A percentile compares a stretch with the other conserved stretches of the same genome.
These are phyloP conservation scores for Andrena trimmerana DNA, from an alignment of 2,888 invertebrate species.

Conservation along the genomic window DNA sequence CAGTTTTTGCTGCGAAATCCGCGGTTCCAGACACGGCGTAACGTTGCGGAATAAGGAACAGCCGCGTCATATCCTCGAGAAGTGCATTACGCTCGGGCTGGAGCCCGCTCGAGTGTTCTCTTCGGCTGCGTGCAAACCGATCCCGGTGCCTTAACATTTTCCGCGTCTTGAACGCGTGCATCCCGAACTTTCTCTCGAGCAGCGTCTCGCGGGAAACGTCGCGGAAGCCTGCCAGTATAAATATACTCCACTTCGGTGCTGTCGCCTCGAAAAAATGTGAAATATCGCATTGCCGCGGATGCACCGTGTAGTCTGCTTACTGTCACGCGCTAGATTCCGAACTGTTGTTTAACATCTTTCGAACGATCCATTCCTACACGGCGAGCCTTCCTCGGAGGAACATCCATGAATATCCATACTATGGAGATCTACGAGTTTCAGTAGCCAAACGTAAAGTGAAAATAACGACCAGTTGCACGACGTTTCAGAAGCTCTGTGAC, in stretches of 20 bases:
- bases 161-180: slow-evolving; percentile 50
- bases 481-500: too few species aligned
- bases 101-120: slow-evolving; percentile 60
- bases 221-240: slow-evolving; percentile 26
- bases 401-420: background rate
- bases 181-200: slow-evolving; percentile 42
- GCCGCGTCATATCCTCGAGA: slow-evolving; percentile 36
- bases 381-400: background rate
- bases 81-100: slow-evolving; percentile 59
- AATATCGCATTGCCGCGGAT: slow-evolving; percentile 5
- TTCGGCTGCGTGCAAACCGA: slow-evolving; percentile 43
- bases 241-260: slow-evolving; percentile 34
- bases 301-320: background rate
- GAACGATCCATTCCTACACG: slow-evolving; percentile 1
- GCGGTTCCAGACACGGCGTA: slow-evolving; percentile 41
- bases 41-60: slow-evolving; percentile 44
- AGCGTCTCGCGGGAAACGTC: slow-evolving; percentile 34
- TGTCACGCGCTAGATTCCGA: slow-evolving; percentile 8
- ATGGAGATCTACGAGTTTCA: too few species aligned
- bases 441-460: too few species aligned
- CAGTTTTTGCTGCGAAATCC: background rate
- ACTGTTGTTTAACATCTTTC: slow-evolving; percentile 10
- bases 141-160: slow-evolving; percentile 50
- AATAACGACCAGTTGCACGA: too few species aligned
- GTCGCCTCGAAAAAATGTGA: slow-evolving; percentile 43